phyloP scores from a whole-genome alignment of 2,888 invertebrate genomes.

The Unio pictorum region DNA sequence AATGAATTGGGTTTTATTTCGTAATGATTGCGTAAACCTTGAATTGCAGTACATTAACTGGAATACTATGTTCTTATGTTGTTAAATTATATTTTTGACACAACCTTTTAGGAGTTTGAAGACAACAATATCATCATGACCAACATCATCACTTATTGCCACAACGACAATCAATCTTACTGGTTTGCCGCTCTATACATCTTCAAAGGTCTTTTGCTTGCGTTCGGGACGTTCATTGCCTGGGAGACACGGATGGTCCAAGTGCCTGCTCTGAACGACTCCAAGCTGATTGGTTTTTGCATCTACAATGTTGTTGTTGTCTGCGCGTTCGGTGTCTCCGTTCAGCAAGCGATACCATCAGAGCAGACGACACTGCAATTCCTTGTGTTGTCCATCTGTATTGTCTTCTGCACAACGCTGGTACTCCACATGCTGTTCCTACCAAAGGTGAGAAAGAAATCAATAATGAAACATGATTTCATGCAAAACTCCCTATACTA shows the following conservation, averaged over 20 bases:
- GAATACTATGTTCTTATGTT: no score
- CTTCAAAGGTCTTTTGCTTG: slow-evolving; percentile 51
- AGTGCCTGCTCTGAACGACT: slow-evolving; percentile 53
- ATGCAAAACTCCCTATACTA: no score
- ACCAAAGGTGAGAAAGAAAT: slow-evolving; percentile 43
- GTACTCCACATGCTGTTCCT: slow-evolving; percentile 52
- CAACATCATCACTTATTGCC: slow-evolving; percentile 16
- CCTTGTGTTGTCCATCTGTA: slow-evolving; percentile 33
- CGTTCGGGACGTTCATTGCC: slow-evolving; percentile 57
- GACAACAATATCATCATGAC: slow-evolving; percentile 20
- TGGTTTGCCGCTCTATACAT: slow-evolving; percentile 47
- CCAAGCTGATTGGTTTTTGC: slow-evolving; percentile 52
- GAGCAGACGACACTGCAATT: slow-evolving; percentile 38
- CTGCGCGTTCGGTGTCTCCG: slow-evolving; percentile 46
- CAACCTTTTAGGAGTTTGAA: slow-evolving; percentile 11
- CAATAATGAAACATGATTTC: no score
- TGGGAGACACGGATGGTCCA: slow-evolving; percentile 53
- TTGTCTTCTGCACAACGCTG: slow-evolving; percentile 49
- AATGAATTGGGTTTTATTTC: no score
- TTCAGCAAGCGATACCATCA: slow-evolving; percentile 33
- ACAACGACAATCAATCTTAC: slow-evolving; percentile 27
- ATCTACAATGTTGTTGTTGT: slow-evolving; percentile 56
- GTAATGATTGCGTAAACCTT: no score
- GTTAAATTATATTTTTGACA: background rate
- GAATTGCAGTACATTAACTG: no score